A percentile compares a stretch with the other conserved stretches of the same genome.
Evolutionary conservation across 2,888 invertebrate genomes (phyloP).

Genomic region (Chrysolina oricalcia): DNA sequence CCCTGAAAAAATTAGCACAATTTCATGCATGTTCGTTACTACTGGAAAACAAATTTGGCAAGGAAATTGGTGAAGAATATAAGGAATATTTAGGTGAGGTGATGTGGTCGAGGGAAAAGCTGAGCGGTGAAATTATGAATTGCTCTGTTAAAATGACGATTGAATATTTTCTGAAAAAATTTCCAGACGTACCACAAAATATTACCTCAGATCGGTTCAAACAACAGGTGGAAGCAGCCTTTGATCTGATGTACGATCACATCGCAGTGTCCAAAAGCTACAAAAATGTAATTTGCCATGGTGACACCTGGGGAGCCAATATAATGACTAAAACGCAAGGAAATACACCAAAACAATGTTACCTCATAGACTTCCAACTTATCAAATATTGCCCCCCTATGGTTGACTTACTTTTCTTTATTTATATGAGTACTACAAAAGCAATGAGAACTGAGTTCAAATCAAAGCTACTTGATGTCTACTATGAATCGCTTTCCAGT

Average conservation of each 20-base stretch:
- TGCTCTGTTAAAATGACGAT: slow-evolving; percentile 6
- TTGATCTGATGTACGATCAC: slow-evolving; percentile 50
- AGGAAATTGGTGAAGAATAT: slow-evolving; percentile 56
- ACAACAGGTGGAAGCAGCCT: slow-evolving; percentile 50
- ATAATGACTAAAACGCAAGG: slow-evolving; percentile 59
- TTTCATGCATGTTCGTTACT: slow-evolving; percentile 65
- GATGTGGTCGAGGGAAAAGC: slow-evolving; percentile 31
- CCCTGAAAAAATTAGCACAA: slow-evolving; percentile 58
- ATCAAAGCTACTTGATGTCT: slow-evolving; percentile 52
- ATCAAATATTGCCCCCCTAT: slow-evolving; percentile 77
- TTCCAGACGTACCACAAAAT: slow-evolving; percentile 39
- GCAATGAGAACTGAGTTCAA: slow-evolving; percentile 51
- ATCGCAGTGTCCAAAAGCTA: slow-evolving; percentile 65
- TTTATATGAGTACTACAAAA: slow-evolving; percentile 55
- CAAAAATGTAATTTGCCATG: slow-evolving; percentile 66
- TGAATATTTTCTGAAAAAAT: slow-evolving; percentile 39
- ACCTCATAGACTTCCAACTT: slow-evolving; percentile 65
- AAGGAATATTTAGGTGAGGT: slow-evolving; percentile 50
- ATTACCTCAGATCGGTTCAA: slow-evolving; percentile 35
- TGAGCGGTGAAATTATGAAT: background rate
- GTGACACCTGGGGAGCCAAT: slow-evolving; percentile 65
- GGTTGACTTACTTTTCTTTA: slow-evolving; percentile 74
- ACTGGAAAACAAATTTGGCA: slow-evolving; percentile 53
- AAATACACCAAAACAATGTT: slow-evolving; percentile 55
- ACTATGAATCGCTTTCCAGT: slow-evolving; percentile 53